Conservation (phyloP, 2,888 invertebrate species). For the Amphipyra berbera region DNA sequence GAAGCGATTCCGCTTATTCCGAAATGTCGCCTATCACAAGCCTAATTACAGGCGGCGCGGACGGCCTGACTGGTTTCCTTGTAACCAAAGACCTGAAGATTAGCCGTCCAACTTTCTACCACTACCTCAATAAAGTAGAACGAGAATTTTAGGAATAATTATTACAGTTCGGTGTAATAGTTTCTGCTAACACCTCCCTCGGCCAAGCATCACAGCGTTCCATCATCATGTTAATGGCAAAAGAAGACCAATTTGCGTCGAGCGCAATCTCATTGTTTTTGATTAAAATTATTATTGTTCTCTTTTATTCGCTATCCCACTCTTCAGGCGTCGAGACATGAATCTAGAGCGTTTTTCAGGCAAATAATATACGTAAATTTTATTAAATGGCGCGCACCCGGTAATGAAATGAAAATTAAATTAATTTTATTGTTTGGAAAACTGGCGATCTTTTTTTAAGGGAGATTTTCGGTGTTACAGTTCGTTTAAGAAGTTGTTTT, state of each 20-base stretch:
- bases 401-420: conserved; percentile 67
- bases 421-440: conserved; percentile 64
- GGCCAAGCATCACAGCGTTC: conserved; percentile 70
- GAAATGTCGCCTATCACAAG: too few species aligned
- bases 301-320: conserved; percentile 68
- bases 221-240: conserved; percentile 81
- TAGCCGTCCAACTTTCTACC: too few species aligned
- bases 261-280: conserved; percentile 86
- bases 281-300: conserved; percentile 87
- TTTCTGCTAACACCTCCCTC: conserved; percentile 60
- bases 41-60: too few species aligned
- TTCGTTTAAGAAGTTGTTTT: conserved; percentile 18
- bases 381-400: conserved; percentile 59
- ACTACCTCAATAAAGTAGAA: too few species aligned
- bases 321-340: conserved; percentile 61
- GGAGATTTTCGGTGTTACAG: conserved; percentile 12
- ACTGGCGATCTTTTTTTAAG: conserved; percentile 28
- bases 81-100: too few species aligned
- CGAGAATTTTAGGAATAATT: too few species aligned
- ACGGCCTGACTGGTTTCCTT: too few species aligned
- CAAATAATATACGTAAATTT: conserved; percentile 54
- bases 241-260: conserved; percentile 83
- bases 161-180: conserved; percentile 59
- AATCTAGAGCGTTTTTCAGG: conserved; percentile 55
- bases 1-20: too few species aligned